Conservation (phyloP, 23 tunicate species). For the Phallusia fumigata region DNA sequence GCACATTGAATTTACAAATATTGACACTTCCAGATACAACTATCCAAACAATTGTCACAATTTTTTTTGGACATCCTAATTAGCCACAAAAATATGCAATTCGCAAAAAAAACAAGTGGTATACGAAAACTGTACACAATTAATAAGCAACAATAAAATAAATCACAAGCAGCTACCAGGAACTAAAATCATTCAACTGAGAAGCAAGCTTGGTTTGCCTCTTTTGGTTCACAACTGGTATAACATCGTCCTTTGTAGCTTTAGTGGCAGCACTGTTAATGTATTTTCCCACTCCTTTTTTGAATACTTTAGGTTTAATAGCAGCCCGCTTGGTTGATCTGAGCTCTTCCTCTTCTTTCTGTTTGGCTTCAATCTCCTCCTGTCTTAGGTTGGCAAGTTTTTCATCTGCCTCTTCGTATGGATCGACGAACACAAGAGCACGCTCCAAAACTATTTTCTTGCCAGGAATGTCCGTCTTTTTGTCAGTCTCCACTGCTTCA, state of each 20-base stretch:
- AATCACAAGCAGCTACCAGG: constrained; percentile 34
- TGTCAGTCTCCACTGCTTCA: constrained; percentile 81
- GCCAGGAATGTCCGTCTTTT: constrained; percentile 76
- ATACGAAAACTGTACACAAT: constrained; percentile 2
- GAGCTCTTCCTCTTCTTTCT: constrained; percentile 39
- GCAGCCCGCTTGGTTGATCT: constrained; percentile 11
- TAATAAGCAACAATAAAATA: not conserved
- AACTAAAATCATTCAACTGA: constrained; percentile 62
- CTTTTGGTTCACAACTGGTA: constrained; percentile 27
- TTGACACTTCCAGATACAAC: no score
- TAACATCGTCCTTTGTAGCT: not conserved
- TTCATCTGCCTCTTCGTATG: constrained; percentile 93
- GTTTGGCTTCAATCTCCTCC: constrained; percentile 65
- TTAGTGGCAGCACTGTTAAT: constrained; percentile 27
- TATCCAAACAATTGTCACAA: no score
- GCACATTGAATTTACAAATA: no score
- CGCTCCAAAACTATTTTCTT: constrained; percentile 58
- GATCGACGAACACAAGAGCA: constrained; percentile 90
- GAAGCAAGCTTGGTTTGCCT: constrained; percentile 39
- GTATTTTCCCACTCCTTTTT: constrained; percentile 90
- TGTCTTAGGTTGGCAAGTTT: constrained; percentile 62
- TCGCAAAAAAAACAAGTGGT: no score
- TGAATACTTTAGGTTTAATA: constrained; percentile 64
- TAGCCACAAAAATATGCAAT: no score
- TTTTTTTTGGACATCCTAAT: no score